A percentile compares a stretch with the other conserved stretches of the same genome.
These are phyloP conservation scores for Sebastes matsubarae DNA, from an alignment of 2,797 vertebrate species.

Conservation along the genomic window DNA sequence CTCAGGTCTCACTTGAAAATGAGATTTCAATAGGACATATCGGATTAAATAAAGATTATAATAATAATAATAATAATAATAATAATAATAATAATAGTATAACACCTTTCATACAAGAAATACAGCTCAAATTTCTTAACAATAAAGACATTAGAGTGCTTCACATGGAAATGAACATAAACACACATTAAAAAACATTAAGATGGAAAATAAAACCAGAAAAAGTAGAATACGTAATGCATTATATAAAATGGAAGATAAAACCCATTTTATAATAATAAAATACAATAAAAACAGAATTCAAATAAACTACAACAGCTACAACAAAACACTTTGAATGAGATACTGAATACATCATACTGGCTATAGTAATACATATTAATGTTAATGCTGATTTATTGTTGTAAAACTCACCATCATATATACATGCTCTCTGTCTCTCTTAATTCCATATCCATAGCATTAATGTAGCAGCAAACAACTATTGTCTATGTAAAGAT, in stretches of 20 bases:
- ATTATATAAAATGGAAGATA: too few species aligned
- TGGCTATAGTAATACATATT: neutral
- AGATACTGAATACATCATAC: neutral
- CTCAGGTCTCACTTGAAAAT: neutral
- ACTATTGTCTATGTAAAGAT: too few species aligned
- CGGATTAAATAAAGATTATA: neutral
- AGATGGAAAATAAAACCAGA: too few species aligned
- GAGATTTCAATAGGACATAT: neutral
- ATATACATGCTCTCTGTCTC: neutral
- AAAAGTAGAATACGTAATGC: too few species aligned
- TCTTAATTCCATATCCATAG: fast-evolving
- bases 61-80: neutral
- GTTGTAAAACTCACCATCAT: neutral
- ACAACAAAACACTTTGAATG: neutral
- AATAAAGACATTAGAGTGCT: too few species aligned
- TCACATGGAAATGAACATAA: fast-evolving
- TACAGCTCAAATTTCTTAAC: too few species aligned
- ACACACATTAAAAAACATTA: too few species aligned
- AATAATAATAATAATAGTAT: too few species aligned
- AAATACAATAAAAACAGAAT: too few species aligned
- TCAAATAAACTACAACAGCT: neutral
- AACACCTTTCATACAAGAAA: too few species aligned
- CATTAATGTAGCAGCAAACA: too few species aligned
- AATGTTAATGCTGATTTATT: neutral
- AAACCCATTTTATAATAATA: neutral